Evolutionary conservation across 1,140 invertebrate genomes (phyloP), one percentile per base, ranked within the genome.

Genomic region (Trinorchestia longiramus): DNA sequence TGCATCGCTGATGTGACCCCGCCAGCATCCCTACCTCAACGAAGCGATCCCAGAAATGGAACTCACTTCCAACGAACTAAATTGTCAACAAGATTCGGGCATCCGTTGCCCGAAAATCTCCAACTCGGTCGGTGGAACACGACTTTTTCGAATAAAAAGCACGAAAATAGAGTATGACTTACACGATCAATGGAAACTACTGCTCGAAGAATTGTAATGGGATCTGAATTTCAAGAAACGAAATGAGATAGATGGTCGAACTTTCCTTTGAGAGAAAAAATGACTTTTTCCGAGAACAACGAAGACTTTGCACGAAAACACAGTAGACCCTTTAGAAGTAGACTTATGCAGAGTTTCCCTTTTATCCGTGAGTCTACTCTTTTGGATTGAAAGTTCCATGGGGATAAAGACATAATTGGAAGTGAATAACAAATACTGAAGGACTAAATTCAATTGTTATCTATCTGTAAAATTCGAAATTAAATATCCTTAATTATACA

Each of bases 51-150:
- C 41, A 42, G 88, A 90, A 90, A 90, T 90, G 88, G 88, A 90
- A 41, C 88, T 41, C 43, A 19, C 88, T 42, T 90, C 43, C 15
- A 90, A 90, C 88, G 3, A 11, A 90, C 88, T 43, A 90, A 90
- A 90, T 90, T 90, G 88, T 90, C 88, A 90, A 90, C 88, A 90
- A 90, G 36, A 42, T 41, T 90, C 88, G 88, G 88, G 23, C 88
- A 43, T 90, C 28, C 88, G 43, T 90, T 3, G 88, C 88, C 41
- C 88, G 88, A 42, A 41, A 90, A 90, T 90, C 88, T 41, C 15
- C 43, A 42, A 15, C 41, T 42, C 43, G 88, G 88, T 42, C 88
- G 28, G 41, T 4, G 88, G 43, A 41, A 90, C 88, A 90, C 88
- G 88, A 43, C 41, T 43, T 43, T 41, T 90, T 28, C 36, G 43